Conservation (phyloP, 2,888 invertebrate species). For the Holacanthella duospinosa region DNA sequence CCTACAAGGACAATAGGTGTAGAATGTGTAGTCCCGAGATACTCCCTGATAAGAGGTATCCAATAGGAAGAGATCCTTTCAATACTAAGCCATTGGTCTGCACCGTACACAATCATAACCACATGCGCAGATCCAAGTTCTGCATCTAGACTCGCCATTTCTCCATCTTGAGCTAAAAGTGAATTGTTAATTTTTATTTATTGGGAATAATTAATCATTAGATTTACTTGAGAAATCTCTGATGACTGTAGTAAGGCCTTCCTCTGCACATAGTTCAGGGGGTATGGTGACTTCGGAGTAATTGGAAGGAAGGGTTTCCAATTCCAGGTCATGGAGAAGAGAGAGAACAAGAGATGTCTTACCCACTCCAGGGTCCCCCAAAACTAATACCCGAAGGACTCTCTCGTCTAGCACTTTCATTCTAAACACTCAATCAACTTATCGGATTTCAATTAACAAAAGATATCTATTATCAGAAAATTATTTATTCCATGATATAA, state of each 20-base stretch:
- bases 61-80: not conserved
- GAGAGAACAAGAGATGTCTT: not conserved
- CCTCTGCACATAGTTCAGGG: too few relatives aligned
- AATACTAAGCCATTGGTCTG: not conserved
- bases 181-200: not conserved
- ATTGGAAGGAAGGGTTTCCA: too few relatives aligned
- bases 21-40: not conserved
- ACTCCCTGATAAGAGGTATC: not conserved
- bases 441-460: not conserved
- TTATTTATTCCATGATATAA: too few relatives aligned
- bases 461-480: too few relatives aligned
- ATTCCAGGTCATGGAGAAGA: too few relatives aligned
- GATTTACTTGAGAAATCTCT: not conserved
- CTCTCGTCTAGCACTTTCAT: not conserved
- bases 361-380: not conserved
- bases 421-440: not conserved
- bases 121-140: not conserved
- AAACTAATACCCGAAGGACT: not conserved
- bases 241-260: not conserved
- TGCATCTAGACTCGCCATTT: not conserved
- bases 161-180: not conserved
- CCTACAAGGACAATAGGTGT: not conserved
- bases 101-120: not conserved
- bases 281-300: too few relatives aligned
- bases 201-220: not conserved